Percentiles rank a stretch among this genome's conserved stretches.
phyloP scores from a whole-genome alignment of 2,797 vertebrate species.

The Sebastes hubbsi region DNA sequence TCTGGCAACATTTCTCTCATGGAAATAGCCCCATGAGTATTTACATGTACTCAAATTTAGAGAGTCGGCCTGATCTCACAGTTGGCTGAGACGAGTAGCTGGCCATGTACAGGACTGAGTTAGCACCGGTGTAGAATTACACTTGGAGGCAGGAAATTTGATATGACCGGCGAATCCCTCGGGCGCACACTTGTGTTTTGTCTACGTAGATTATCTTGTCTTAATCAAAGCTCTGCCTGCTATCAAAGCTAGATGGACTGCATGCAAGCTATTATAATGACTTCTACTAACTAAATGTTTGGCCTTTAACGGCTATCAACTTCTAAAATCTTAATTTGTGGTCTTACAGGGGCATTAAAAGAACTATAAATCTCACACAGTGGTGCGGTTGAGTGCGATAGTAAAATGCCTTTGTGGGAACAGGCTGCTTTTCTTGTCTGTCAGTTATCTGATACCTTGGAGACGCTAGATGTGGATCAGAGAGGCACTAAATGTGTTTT shows the following conservation, averaged over 20 bases:
- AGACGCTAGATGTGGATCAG: constrained; percentile 31
- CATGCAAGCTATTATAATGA: not conserved
- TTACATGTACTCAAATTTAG: constrained; percentile 71
- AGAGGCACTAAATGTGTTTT: constrained; percentile 51
- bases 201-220: constrained; percentile 64
- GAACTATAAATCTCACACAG: constrained; percentile 10
- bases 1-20: constrained; percentile 25
- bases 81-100: constrained; percentile 51
- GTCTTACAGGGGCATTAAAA: not conserved
- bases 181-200: constrained; percentile 65
- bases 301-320: not conserved
- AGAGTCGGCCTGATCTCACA: constrained; percentile 43
- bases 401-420: constrained; percentile 53
- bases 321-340: constrained; percentile 8
- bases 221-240: constrained; percentile 57
- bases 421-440: constrained; percentile 24
- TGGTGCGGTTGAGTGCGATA: not conserved
- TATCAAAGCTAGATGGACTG: constrained; percentile 11
- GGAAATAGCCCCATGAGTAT: constrained; percentile 56
- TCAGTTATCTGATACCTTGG: constrained; percentile 44
- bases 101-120: constrained; percentile 65
- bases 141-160: constrained; percentile 78
- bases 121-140: constrained; percentile 81
- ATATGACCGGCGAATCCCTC: constrained; percentile 59
- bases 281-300: constrained; percentile 4